Conservation (phyloP, 2,888 invertebrate species). For the Rosalia funebris region DNA sequence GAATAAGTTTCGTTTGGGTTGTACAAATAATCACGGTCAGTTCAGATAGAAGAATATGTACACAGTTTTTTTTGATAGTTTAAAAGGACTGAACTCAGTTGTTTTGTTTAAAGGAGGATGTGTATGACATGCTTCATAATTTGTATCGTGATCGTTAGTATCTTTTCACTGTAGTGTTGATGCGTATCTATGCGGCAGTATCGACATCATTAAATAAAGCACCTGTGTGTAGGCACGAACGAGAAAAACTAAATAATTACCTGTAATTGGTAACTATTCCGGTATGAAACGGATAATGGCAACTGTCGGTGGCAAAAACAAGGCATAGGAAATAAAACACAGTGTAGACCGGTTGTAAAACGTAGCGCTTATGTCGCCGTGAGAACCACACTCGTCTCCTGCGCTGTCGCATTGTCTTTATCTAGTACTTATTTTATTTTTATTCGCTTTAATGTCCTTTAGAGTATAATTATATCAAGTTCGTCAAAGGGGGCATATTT, state of each 20-base stretch:
- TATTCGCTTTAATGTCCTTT: conserved; percentile 29
- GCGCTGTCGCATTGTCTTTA: conserved; percentile 42
- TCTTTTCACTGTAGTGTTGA: conserved; percentile 7
- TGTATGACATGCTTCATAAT: too few species aligned
- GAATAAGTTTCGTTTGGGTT: too few species aligned
- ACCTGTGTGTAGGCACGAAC: conserved; percentile 33
- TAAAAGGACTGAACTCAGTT: too few species aligned
- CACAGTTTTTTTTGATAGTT: too few species aligned
- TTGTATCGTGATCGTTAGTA: too few species aligned
- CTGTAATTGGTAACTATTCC: conserved; percentile 58
- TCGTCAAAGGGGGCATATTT: conserved; percentile 20
- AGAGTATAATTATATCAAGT: conserved; percentile 39
- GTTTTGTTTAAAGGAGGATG: too few species aligned
- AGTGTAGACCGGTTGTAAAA: conserved; percentile 45
- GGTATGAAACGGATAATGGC: conserved; percentile 55
- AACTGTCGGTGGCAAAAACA: conserved; percentile 54
- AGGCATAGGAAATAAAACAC: conserved; percentile 54
- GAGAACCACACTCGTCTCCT: conserved; percentile 50
- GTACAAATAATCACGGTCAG: too few species aligned
- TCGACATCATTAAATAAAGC: conserved; percentile 27
- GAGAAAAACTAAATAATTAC: conserved; percentile 51
- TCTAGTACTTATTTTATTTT: conserved; percentile 33
- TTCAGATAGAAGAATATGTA: too few species aligned
- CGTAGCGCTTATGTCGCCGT: conserved; percentile 48
- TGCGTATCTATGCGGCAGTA: conserved; percentile 10